Evolutionary conservation across 2,797 vertebrate genomes (phyloP).

Genomic region (Zonotrichia albicollis): DNA sequence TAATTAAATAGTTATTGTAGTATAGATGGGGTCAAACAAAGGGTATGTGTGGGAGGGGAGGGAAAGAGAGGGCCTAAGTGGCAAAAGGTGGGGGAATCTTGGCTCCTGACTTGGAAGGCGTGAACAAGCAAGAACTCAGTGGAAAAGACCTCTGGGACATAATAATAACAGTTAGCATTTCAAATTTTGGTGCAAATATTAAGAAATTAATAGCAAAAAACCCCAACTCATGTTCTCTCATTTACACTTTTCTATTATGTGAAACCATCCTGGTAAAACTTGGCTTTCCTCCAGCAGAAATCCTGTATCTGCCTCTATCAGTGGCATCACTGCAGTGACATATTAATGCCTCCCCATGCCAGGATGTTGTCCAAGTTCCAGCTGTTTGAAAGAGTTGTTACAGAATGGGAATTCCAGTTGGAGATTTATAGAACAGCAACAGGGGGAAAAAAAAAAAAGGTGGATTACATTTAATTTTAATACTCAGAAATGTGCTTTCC

Average conservation of each 20-base stretch:
- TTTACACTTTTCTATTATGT: neutral
- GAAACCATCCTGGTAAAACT: neutral
- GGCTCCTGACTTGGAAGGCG: constrained; percentile 30
- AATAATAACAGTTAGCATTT: constrained; percentile 28
- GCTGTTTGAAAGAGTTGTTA: constrained; percentile 15
- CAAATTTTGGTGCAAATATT: constrained; percentile 20
- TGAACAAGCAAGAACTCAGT: constrained; percentile 52
- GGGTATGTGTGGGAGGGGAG: constrained; percentile 48
- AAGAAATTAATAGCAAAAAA: constrained; percentile 3
- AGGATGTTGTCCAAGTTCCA: constrained; percentile 25
- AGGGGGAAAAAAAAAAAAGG: neutral
- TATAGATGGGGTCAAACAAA: constrained; percentile 66
- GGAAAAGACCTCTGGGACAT: constrained; percentile 33
- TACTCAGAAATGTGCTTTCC: constrained; percentile 50
- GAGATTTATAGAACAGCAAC: constrained; percentile 17
- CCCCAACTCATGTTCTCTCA: neutral
- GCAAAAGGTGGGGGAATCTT: constrained; percentile 37
- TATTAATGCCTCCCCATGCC: constrained; percentile 7
- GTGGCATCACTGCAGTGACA: constrained; percentile 3
- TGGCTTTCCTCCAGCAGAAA: constrained; percentile 18
- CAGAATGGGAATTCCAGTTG: constrained; percentile 1
- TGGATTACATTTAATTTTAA: constrained; percentile 47
- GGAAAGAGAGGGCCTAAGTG: constrained; percentile 42
- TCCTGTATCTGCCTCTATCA: neutral
- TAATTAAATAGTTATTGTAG: constrained; percentile 79